Evolutionary conservation across 2,888 invertebrate species (phyloP).

Genomic region (Dastarcus helophoroides): DNA sequence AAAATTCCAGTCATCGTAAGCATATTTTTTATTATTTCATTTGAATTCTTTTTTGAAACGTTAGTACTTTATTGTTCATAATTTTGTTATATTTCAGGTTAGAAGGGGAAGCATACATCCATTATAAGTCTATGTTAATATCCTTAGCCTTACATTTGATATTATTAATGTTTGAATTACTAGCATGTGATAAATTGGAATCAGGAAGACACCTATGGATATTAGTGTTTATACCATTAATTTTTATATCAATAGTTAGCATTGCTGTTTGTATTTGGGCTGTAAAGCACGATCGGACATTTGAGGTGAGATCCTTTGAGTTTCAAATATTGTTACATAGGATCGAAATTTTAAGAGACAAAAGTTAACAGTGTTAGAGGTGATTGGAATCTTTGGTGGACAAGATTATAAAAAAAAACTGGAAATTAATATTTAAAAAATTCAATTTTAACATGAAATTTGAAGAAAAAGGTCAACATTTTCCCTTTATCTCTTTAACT

Average conservation of each 20-base stretch:
- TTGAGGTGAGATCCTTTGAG: constrained; percentile 84
- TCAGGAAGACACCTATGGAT: constrained; percentile 80
- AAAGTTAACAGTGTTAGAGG: constrained; percentile 3
- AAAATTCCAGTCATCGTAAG: no score
- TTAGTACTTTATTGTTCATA: no score
- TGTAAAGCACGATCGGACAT: constrained; percentile 93
- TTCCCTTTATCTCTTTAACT: no score
- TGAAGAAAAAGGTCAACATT: no score
- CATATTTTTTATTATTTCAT: background rate
- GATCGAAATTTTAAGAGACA: constrained; percentile 2
- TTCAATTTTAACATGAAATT: no score
- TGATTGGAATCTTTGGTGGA: constrained; percentile 3
- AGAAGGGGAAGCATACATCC: constrained; percentile 92
- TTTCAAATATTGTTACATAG: background rate
- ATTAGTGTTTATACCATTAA: constrained; percentile 86
- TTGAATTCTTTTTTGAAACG: background rate
- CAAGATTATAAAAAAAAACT: no score
- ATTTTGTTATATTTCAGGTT: constrained; percentile 52
- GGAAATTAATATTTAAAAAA: no score
- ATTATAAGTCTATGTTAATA: constrained; percentile 97
- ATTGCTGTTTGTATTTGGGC: constrained; percentile 98
- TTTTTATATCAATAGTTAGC: constrained; percentile 92
- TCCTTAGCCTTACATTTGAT: constrained; percentile 89
- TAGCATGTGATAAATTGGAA: constrained; percentile 91
- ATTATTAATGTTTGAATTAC: constrained; percentile 88